Evolutionary conservation across 1,140 invertebrate genomes (phyloP), one percentile per base, ranked within the genome.

Genomic region (Hirudo medicinalis): DNA sequence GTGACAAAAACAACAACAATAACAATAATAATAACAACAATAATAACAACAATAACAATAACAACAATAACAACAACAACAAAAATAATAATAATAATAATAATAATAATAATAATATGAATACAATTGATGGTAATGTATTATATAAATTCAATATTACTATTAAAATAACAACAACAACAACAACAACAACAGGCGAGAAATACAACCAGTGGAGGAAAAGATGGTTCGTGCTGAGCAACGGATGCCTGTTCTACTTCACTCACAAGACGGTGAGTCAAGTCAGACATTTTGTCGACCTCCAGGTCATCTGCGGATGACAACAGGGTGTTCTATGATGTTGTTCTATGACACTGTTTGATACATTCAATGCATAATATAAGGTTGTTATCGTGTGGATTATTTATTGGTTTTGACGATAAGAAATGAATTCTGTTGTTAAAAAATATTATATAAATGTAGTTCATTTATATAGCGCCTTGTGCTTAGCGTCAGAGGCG

Each of bases 181-280:
- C 8, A 25, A 63, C 17, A 13, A 63, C 11, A 13, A 22, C 19
- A 63, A 63, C 57, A 63, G 57, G 57, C 15, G 11, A 63, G 57
- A 22, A 63, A 22, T 22, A 32, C 22, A 32, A 32, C 22, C 22
- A 22, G 29, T 63, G 57, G 57, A 63, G 29, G 19, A 63, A 32
- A 63, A 63, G 57, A 15, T 63, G 57, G 57, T 63, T 63, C 13
- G 22, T 63, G 17, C 57, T 63, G 19, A 63, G 29, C 57, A 63
- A 63, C 29, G 57, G 57, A 63, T 63, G 57, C 29, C 20, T 63
- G 22, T 63, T 8, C 57, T 63, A 63, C 57, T 63, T 63, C 20
- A 63, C 29, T 0, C 13, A 63, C 22, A 63, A 22, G 11, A 63
- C 57, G 22, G 57, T 63, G 9, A 13, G 57, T 63, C 17, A 27